Evolutionary conservation across 2,113 vertebrate species (phyloP).

Genomic region (Setophaga coronata): DNA sequence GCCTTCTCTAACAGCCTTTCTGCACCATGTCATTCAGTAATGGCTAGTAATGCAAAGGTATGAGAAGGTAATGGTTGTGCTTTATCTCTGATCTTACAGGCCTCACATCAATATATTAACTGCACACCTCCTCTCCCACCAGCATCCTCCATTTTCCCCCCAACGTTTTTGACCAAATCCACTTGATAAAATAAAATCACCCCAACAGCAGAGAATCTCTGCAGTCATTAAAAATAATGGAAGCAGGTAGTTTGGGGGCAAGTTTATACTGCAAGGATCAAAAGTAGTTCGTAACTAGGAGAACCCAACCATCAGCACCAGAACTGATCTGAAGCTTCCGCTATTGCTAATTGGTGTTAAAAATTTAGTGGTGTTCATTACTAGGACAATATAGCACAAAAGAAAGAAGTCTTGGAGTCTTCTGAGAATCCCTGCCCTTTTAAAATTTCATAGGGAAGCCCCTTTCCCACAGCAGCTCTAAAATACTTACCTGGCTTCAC

Average conservation of each 20-base stretch:
- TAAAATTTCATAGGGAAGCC: not conserved
- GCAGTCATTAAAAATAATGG: slow-evolving; percentile 2
- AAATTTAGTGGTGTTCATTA: not conserved
- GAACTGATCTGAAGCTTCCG: not conserved
- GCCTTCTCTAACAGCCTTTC: slow-evolving; percentile 74
- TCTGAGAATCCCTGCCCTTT: not conserved
- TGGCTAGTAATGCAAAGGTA: slow-evolving; percentile 71
- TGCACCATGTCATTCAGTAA: slow-evolving; percentile 74
- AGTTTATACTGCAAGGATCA: not conserved
- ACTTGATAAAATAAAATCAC: slow-evolving; percentile 64
- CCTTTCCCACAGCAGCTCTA: not conserved
- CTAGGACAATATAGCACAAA: not conserved
- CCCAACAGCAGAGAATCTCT: slow-evolving; percentile 20
- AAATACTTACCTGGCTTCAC: not conserved
- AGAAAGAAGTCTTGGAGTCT: not conserved
- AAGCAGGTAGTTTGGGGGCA: not conserved
- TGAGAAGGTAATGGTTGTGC: slow-evolving; percentile 67
- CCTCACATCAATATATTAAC: slow-evolving; percentile 71
- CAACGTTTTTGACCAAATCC: slow-evolving; percentile 42
- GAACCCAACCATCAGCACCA: not conserved
- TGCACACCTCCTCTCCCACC: not conserved
- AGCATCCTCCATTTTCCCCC: not conserved
- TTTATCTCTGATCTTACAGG: slow-evolving; percentile 75
- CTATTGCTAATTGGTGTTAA: not conserved
- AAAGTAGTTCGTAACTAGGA: not conserved